Conservation (phyloP, 2,888 invertebrate species). For the Eurytoma adleriae region DNA sequence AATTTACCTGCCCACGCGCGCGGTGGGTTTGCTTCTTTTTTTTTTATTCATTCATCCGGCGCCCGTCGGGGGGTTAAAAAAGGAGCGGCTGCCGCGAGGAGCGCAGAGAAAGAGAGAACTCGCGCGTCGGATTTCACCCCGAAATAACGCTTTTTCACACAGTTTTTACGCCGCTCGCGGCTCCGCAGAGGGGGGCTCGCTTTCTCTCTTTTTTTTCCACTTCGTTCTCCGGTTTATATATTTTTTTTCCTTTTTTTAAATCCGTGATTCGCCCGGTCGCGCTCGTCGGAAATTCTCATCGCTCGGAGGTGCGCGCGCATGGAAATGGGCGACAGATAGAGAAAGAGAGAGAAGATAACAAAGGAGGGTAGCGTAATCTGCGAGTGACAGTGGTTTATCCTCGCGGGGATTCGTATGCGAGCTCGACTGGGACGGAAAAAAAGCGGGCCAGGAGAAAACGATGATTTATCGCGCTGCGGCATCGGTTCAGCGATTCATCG, state of each 20-base stretch:
- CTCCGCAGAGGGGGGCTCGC: conserved; percentile 39
- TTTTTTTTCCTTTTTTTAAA: conserved; percentile 38
- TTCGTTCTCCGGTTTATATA: neutral
- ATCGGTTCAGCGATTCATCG: conserved; percentile 52
- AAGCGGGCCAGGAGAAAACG: conserved; percentile 43
- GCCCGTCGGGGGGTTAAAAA: conserved; percentile 58
- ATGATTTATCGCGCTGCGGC: conserved; percentile 54
- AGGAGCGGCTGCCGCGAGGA: conserved; percentile 44
- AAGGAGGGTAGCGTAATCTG: conserved; percentile 55
- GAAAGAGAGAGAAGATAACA: conserved; percentile 43
- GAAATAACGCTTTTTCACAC: conserved; percentile 76
- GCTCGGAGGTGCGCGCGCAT: conserved; percentile 12
- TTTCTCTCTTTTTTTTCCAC: conserved; percentile 3
- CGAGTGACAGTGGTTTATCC: conserved; percentile 57
- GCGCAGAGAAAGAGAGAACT: conserved; percentile 53
- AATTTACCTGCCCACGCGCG: conserved; percentile 71
- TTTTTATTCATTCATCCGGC: neutral
- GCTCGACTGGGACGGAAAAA: conserved; percentile 7
- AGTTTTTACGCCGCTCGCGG: conserved; percentile 66
- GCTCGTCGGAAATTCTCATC: conserved; percentile 50
- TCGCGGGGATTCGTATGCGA: conserved; percentile 50
- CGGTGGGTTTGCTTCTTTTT: conserved; percentile 1
- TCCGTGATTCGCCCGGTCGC: neutral
- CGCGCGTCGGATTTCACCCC: conserved; percentile 73
- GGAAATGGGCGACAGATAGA: conserved; percentile 47